phyloP scores from a whole-genome alignment of 2,797 vertebrate species.

The Botia kubotai region DNA sequence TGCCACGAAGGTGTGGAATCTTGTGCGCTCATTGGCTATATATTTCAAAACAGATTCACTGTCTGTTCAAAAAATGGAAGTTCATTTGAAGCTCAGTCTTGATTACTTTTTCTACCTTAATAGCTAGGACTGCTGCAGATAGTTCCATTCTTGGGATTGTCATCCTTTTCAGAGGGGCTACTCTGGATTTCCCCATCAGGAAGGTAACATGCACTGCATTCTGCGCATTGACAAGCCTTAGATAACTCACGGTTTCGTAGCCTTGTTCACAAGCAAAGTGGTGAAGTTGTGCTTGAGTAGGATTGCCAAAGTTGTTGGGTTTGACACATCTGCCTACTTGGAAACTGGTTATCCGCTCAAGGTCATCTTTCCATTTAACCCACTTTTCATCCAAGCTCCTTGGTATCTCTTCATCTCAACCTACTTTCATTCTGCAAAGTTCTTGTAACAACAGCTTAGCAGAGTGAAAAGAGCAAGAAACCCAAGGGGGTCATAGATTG shows the following conservation, averaged over 20 bases:
- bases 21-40: not conserved
- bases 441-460: not conserved
- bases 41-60: not conserved
- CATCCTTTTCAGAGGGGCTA: not conserved
- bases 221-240: not conserved
- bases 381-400: not conserved
- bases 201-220: not conserved
- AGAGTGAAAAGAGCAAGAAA: not conserved
- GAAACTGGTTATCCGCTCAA: no score
- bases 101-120: not conserved
- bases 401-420: not conserved
- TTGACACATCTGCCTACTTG: no score
- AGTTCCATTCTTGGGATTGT: not conserved
- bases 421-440: no score
- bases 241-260: not conserved
- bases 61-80: not conserved
- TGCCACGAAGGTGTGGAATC: not conserved
- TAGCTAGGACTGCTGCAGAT: not conserved
- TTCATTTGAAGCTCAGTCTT: not conserved
- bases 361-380: constrained; percentile 52
- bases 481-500: not conserved
- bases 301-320: no score
- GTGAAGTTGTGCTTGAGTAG: constrained; percentile 54
- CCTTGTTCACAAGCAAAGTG: not conserved
- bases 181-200: not conserved